These are phyloP conservation scores for Rhabdophis nuchalis DNA, from an alignment of 2,797 vertebrate genomes.

Conservation along the genomic window DNA sequence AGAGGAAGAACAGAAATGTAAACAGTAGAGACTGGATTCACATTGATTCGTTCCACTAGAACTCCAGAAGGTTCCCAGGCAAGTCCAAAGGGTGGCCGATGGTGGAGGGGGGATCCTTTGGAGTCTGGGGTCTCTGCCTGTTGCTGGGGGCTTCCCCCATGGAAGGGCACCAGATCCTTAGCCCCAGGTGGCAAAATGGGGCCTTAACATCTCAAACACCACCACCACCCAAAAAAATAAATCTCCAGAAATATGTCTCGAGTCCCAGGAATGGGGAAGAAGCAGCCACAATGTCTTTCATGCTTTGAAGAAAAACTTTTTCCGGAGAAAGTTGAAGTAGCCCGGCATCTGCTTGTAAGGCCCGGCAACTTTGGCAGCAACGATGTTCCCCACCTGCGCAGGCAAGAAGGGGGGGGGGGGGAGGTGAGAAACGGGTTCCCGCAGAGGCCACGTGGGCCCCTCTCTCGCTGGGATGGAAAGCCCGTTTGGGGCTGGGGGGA, in stretches of 20 bases:
- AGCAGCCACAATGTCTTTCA: rapidly evolving
- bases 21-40: not conserved
- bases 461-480: not conserved
- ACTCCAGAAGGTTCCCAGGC: not conserved
- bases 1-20: not conserved
- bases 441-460: not conserved
- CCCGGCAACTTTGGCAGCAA: conserved; percentile 77
- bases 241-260: not conserved
- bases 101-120: not conserved
- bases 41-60: not conserved
- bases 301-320: conserved; percentile 79
- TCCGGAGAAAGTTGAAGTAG: conserved; percentile 92
- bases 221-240: not conserved
- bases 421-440: not conserved
- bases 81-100: not conserved
- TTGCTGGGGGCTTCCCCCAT: not conserved
- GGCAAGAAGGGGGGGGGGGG: not conserved
- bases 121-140: not conserved
- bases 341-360: conserved; percentile 91
- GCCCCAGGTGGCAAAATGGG: not conserved
- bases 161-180: not conserved
- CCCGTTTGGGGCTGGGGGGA: not conserved
- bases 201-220: not conserved
- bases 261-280: not conserved
- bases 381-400: conserved; percentile 80